phyloP scores from a whole-genome alignment of 1,140 invertebrate genomes.

The Glossosoma conforme region DNA sequence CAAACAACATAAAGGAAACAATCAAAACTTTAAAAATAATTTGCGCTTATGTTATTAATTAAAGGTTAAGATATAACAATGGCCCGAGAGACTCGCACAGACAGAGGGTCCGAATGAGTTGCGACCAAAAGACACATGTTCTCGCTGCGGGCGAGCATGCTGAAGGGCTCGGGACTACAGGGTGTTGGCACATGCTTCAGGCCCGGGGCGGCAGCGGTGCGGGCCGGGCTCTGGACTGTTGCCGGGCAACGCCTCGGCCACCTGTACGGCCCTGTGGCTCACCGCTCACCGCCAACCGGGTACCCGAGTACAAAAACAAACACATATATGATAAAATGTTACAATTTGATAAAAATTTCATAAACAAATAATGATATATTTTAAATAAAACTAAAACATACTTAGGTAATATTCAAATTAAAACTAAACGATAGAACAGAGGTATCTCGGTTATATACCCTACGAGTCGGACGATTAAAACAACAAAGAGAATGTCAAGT shows the following conservation, averaged over 20 bases:
- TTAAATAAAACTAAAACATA: constrained; percentile 25
- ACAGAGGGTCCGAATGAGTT: constrained; percentile 7
- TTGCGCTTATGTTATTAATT: constrained; percentile 12
- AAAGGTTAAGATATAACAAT: constrained; percentile 22
- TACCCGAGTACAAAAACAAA: constrained; percentile 6
- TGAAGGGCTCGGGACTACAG: constrained; percentile 20
- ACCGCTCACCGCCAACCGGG: background rate
- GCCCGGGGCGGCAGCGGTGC: background rate
- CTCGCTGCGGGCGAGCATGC: constrained; percentile 19
- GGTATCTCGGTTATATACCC: constrained; percentile 25
- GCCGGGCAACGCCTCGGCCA: too few species aligned
- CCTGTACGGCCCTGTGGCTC: background rate
- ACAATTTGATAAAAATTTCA: constrained; percentile 14
- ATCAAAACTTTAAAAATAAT: constrained; percentile 20
- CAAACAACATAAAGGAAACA: constrained; percentile 30
- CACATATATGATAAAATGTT: constrained; percentile 9
- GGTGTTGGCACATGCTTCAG: constrained; percentile 20
- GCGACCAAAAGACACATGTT: constrained; percentile 8
- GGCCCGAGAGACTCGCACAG: constrained; percentile 13
- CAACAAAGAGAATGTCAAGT: background rate
- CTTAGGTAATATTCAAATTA: constrained; percentile 19
- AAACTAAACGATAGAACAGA: constrained; percentile 22
- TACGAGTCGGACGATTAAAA: constrained; percentile 14
- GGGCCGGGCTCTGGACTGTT: background rate
- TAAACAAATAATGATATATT: constrained; percentile 40